Percentiles rank a stretch among this genome's conserved stretches.
Conservation (phyloP, 2,888 invertebrate genomes). For the Protonemura montana region DNA sequence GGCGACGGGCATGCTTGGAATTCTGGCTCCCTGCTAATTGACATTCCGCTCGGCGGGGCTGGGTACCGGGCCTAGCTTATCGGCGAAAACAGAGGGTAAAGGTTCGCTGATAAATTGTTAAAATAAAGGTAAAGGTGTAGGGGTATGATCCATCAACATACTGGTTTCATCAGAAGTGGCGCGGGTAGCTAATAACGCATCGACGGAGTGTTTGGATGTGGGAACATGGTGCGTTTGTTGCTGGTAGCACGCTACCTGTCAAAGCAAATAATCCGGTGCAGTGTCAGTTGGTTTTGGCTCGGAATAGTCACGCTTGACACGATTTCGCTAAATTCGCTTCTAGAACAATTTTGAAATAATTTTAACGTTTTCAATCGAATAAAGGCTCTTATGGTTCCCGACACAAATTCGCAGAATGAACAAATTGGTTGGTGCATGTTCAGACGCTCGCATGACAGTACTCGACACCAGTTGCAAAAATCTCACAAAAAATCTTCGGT, state of each 20-base stretch:
- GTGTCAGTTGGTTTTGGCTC: background rate
- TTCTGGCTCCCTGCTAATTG: slow-evolving; percentile 26
- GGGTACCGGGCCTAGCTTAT: slow-evolving; percentile 19
- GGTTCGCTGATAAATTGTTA: slow-evolving; percentile 27
- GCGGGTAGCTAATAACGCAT: background rate
- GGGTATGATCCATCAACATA: slow-evolving; percentile 22
- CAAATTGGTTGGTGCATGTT: background rate
- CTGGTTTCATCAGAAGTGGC: slow-evolving; percentile 5
- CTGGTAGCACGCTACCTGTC: background rate
- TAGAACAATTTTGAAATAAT: background rate
- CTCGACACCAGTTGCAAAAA: background rate
- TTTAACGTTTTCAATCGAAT: background rate
- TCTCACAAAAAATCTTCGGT: background rate
- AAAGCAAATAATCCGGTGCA: background rate
- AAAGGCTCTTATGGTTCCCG: background rate
- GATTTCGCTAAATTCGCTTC: background rate
- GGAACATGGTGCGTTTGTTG: background rate
- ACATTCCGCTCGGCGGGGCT: background rate
- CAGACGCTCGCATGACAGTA: background rate
- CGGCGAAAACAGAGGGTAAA: slow-evolving; percentile 13
- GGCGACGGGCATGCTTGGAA: slow-evolving; percentile 5
- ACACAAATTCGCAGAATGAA: background rate
- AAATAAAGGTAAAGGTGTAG: slow-evolving; percentile 16
- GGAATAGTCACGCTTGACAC: background rate
- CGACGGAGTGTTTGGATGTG: background rate